These are phyloP conservation scores for Pygmarrhopalites habei DNA, from an alignment of 1,140 invertebrate genomes.

Conservation along the genomic window DNA sequence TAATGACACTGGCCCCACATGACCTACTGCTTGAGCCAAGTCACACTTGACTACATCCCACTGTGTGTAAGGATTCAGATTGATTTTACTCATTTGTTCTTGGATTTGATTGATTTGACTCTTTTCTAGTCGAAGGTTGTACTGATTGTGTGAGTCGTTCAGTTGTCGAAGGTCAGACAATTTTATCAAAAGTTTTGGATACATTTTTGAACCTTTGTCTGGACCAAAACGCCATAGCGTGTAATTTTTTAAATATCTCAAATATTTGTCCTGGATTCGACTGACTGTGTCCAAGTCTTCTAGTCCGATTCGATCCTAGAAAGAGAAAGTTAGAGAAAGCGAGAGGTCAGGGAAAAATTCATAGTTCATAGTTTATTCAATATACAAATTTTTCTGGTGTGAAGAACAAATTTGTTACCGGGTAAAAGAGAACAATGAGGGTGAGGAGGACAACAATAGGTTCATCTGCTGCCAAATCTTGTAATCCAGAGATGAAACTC, in stretches of 20 bases:
- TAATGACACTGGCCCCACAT: background rate
- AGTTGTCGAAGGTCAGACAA: conserved; percentile 49
- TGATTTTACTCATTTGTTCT: conserved; percentile 40
- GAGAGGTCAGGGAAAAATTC: no score
- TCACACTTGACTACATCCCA: conserved; percentile 25
- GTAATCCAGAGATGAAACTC: conserved; percentile 45
- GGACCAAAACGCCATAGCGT: conserved; percentile 47
- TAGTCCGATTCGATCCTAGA: conserved; percentile 48
- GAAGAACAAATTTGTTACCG: no score
- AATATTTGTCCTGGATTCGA: conserved; percentile 49
- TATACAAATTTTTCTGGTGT: no score
- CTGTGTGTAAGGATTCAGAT: conserved; percentile 40
- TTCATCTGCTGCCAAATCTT: conserved; percentile 46
- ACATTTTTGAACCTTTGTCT: conserved; percentile 43
- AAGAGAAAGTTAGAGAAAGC: no score
- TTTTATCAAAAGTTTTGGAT: conserved; percentile 43
- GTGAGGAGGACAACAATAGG: conserved; percentile 49
- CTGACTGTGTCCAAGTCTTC: conserved; percentile 42
- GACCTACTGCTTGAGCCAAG: background rate
- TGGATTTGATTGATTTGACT: conserved; percentile 41
- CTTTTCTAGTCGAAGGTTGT: conserved; percentile 43
- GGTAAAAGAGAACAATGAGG: conserved; percentile 49
- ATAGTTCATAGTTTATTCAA: no score
- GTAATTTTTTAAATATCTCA: conserved; percentile 48
- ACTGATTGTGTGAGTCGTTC: conserved; percentile 50